phyloP scores from a whole-genome alignment of 2,113 vertebrate species.

The Pseudonaja textilis region DNA sequence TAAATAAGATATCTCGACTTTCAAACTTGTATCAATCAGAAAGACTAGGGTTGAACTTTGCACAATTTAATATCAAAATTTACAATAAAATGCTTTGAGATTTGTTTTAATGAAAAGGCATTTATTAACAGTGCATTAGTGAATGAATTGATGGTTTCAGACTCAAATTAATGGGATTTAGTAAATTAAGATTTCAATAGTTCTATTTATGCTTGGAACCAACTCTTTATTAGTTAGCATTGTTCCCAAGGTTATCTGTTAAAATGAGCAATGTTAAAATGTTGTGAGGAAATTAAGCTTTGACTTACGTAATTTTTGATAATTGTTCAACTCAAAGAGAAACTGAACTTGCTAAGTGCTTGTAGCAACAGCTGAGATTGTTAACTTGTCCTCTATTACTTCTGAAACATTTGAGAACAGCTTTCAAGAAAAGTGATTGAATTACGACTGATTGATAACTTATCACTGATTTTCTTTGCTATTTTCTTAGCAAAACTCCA shows the following conservation, averaged over 20 bases:
- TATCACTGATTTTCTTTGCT: not conserved
- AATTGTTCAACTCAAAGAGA: not conserved
- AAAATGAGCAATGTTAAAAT: not conserved
- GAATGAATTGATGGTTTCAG: not conserved
- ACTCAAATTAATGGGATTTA: not conserved
- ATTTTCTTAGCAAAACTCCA: not conserved
- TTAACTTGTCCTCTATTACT: constrained; percentile 31
- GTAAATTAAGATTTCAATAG: not conserved
- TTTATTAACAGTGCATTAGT: not conserved
- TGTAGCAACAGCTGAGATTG: not conserved
- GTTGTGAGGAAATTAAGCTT: not conserved
- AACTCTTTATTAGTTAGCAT: not conserved
- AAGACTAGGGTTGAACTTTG: not conserved
- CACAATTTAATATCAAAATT: not conserved
- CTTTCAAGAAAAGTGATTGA: constrained; percentile 23
- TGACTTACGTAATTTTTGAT: not conserved
- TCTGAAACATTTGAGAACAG: not conserved
- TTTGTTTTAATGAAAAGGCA: not conserved
- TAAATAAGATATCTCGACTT: no score
- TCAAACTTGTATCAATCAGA: not conserved
- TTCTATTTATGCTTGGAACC: not conserved
- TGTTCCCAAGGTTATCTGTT: not conserved
- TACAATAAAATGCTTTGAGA: not conserved
- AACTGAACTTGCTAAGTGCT: not conserved
- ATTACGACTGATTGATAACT: constrained; percentile 15